Conservation (phyloP, 2,113 vertebrate genomes). For the Carollia perspicillata region DNA sequence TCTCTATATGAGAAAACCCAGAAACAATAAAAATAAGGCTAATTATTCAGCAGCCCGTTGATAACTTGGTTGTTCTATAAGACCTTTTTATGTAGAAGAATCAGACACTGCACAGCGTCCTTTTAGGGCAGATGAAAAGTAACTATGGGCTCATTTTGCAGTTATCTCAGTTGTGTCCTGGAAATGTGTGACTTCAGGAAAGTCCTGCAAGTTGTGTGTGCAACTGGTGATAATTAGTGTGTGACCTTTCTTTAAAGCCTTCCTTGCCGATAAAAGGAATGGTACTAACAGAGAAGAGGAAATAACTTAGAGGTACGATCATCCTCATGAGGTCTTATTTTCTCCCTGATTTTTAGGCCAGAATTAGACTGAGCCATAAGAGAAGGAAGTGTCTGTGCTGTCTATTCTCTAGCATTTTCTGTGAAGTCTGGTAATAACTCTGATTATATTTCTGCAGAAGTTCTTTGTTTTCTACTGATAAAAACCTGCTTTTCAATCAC, state of each 20-base stretch:
- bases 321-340: not conserved
- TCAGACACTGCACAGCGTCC: not conserved
- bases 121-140: not conserved
- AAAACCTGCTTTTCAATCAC: not conserved
- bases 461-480: not conserved
- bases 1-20: not conserved
- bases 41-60: not conserved
- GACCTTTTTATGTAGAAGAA: not conserved
- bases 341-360: not conserved
- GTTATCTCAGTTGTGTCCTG: conserved; percentile 16
- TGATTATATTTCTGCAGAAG: not conserved
- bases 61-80: not conserved
- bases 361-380: not conserved
- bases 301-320: not conserved
- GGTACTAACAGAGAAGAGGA: not conserved
- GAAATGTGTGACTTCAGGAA: conserved; percentile 36
- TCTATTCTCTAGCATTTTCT: not conserved
- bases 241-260: conserved; percentile 19
- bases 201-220: not conserved
- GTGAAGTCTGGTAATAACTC: not conserved
- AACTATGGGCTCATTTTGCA: not conserved
- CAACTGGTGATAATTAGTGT: not conserved
- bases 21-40: not conserved
- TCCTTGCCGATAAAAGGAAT: conserved; percentile 24
- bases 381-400: not conserved